These are phyloP conservation scores for Diadumene lineata DNA, from an alignment of 92 coral and sea anemone species.

Conservation along the genomic window DNA sequence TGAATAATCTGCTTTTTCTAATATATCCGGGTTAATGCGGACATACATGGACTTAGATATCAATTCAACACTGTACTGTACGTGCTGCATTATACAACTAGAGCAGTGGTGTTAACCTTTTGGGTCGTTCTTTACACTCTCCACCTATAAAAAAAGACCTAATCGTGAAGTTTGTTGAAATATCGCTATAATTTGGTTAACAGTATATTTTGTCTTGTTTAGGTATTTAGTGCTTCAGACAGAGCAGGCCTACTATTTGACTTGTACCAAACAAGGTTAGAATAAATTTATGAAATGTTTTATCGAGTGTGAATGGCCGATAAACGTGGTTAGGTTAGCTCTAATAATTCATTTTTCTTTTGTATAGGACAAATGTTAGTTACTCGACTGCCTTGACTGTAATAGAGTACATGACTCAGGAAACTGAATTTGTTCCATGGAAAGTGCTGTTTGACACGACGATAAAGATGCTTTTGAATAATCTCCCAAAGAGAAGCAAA, in stretches of 20 bases:
- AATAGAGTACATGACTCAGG: slow-evolving; percentile 55
- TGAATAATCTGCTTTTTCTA: too few relatives aligned
- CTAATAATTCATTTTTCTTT: too few relatives aligned
- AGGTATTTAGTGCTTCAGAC: slow-evolving; percentile 55
- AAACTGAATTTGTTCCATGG: slow-evolving; percentile 74
- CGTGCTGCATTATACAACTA: too few relatives aligned
- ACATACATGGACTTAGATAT: too few relatives aligned
- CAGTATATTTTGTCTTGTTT: too few relatives aligned
- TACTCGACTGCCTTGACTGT: slow-evolving; percentile 55
- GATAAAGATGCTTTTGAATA: background rate
- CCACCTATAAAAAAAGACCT: too few relatives aligned
- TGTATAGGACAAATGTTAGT: slow-evolving; percentile 46
- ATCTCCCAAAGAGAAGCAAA: slow-evolving; percentile 57
- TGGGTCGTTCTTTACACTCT: too few relatives aligned
- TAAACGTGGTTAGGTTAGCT: background rate
- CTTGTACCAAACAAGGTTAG: slow-evolving; percentile 49
- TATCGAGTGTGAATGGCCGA: background rate
- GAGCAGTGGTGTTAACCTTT: too few relatives aligned
- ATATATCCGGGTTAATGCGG: too few relatives aligned
- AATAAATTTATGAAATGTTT: background rate
- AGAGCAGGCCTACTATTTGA: slow-evolving; percentile 75
- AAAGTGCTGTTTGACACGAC: slow-evolving; percentile 13
- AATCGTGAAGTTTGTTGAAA: too few relatives aligned
- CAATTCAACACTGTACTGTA: too few relatives aligned
- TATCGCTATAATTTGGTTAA: too few relatives aligned